Conservation (phyloP, 2,113 vertebrate species). For the Xenus cinereus region DNA sequence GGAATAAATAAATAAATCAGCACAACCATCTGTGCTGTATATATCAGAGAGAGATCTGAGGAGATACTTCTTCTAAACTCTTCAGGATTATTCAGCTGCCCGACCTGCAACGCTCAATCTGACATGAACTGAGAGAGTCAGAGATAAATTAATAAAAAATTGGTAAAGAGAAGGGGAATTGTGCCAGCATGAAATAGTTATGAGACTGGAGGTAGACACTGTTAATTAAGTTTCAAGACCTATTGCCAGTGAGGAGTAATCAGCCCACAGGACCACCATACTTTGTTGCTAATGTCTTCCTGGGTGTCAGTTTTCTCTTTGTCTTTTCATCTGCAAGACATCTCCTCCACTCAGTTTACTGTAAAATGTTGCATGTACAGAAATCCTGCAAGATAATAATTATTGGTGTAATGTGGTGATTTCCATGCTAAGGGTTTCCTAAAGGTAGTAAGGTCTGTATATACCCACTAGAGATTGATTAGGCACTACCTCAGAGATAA, state of each 20-base stretch:
- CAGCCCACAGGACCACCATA: not conserved
- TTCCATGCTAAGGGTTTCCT: not conserved
- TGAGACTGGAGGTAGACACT: not conserved
- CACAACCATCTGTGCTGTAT: not conserved
- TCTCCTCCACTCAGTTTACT: not conserved
- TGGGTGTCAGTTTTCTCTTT: not conserved
- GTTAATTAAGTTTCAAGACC: not conserved
- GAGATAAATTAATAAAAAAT: not conserved
- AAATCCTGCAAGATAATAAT: not conserved
- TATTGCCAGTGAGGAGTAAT: not conserved
- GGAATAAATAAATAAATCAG: conserved; percentile 5
- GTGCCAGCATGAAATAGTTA: not conserved
- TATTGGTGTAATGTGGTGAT: not conserved
- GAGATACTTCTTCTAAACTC: not conserved
- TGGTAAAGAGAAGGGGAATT: not conserved
- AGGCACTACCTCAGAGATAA: not conserved
- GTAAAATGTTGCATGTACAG: not conserved
- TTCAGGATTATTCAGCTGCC: not conserved
- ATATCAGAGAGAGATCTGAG: not conserved
- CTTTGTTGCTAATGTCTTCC: not conserved
- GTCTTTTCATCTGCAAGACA: not conserved
- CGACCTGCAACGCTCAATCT: not conserved
- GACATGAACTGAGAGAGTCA: not conserved
- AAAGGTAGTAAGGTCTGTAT: not conserved
- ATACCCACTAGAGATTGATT: not conserved